Evolutionary conservation across 2,888 invertebrate species (phyloP).

Genomic region (Sminthurides aquaticus): DNA sequence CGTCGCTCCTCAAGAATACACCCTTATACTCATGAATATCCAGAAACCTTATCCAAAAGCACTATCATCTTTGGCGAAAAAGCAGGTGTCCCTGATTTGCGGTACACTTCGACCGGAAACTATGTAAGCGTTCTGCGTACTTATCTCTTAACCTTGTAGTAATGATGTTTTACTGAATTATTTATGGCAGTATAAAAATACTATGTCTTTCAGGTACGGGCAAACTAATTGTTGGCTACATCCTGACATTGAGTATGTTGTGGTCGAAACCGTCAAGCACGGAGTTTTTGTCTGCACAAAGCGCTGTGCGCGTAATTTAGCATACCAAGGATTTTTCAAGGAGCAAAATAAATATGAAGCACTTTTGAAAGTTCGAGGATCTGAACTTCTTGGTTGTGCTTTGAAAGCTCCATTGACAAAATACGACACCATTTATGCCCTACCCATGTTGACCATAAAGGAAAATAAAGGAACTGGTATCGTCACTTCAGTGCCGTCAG

Average conservation of each 20-base stretch:
- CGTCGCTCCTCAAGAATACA: conserved; percentile 96
- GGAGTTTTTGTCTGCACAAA: conserved; percentile 81
- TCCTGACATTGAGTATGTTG: conserved; percentile 89
- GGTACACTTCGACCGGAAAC: conserved; percentile 98
- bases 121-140: conserved; percentile 58
- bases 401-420: conserved; percentile 75
- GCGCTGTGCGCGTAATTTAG: conserved; percentile 89
- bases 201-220: conserved; percentile 55
- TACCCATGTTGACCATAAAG: conserved; percentile 97
- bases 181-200: no score
- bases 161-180: background rate
- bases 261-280: conserved; percentile 62
- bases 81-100: conserved; percentile 66
- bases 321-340: conserved; percentile 82
- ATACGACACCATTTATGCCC: conserved; percentile 76
- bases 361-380: conserved; percentile 61
- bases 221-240: conserved; percentile 98
- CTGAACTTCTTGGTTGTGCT: conserved; percentile 71
- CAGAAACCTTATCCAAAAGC: conserved; percentile 63
- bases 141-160: no score
- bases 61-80: conserved; percentile 53
- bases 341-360: conserved; percentile 70
- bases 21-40: conserved; percentile 86
- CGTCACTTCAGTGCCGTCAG: conserved; percentile 96
- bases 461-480: conserved; percentile 97